Percentiles rank a stretch among this genome's conserved stretches.
These are phyloP conservation scores for Volucella zonaria DNA, from an alignment of 2,888 invertebrate genomes.

Conservation along the genomic window DNA sequence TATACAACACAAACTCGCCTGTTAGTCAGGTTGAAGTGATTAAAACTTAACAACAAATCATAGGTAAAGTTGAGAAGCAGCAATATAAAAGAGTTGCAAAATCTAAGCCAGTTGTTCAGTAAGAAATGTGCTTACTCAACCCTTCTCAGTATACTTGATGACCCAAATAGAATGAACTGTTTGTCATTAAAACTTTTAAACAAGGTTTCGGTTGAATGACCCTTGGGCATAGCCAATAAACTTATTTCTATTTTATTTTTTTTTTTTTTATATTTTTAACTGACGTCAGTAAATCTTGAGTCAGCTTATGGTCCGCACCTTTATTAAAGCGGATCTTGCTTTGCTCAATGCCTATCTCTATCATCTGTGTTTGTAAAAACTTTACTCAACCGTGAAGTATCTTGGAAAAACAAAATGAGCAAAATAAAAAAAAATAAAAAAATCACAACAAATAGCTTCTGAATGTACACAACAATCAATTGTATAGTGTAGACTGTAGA, in stretches of 20 bases:
- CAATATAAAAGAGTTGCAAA: too few relatives aligned
- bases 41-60: too few relatives aligned
- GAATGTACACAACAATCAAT: neutral
- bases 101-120: too few relatives aligned
- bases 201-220: conserved; percentile 54
- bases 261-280: too few relatives aligned
- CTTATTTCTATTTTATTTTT: too few relatives aligned
- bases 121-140: too few relatives aligned
- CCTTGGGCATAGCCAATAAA: conserved; percentile 21
- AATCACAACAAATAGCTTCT: conserved; percentile 6
- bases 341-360: conserved; percentile 25
- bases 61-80: too few relatives aligned
- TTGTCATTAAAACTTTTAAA: conserved; percentile 33
- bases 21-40: too few relatives aligned
- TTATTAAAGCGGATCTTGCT: conserved; percentile 14
- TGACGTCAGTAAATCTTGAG: conserved; percentile 1
- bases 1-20: too few relatives aligned
- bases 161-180: neutral
- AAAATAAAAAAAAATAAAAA: conserved; percentile 45
- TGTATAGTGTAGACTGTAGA: too few relatives aligned
- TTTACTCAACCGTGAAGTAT: conserved; percentile 48
- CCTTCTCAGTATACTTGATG: too few relatives aligned
- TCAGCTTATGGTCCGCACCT: conserved; percentile 30
- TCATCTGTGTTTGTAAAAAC: conserved; percentile 47
- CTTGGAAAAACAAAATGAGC: conserved; percentile 33